Percentiles rank a stretch among this genome's conserved stretches.
These are phyloP conservation scores for Parauchenoglanis ngamensis DNA, from an alignment of 2,797 vertebrate genomes.

Conservation along the genomic window DNA sequence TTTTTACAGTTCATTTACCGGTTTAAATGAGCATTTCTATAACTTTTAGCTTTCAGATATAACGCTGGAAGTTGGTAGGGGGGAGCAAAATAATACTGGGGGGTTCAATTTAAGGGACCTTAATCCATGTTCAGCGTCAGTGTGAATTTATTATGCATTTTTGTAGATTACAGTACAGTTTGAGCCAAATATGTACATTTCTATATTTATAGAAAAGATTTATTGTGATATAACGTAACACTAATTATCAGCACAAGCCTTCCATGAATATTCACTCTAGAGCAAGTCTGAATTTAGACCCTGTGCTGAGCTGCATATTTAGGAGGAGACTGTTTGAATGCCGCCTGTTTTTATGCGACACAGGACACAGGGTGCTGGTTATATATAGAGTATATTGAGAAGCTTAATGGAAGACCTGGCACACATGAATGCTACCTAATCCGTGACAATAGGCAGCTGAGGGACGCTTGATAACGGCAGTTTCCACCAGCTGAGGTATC, in stretches of 20 bases:
- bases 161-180: neutral
- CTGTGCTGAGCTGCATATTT: conserved; percentile 24
- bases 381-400: conserved; percentile 64
- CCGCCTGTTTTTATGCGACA: conserved; percentile 60
- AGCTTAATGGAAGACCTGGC: conserved; percentile 57
- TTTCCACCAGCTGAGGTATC: conserved; percentile 50
- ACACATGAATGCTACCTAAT: conserved; percentile 51
- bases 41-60: neutral
- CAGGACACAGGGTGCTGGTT: conserved; percentile 60
- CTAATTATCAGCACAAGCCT: conserved; percentile 6
- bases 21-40: neutral
- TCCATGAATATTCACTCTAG: neutral
- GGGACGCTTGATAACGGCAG: conserved; percentile 54
- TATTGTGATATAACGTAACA: conserved; percentile 13
- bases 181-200: neutral
- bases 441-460: conserved; percentile 61
- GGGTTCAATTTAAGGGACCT: neutral
- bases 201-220: conserved; percentile 16
- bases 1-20: neutral
- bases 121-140: neutral
- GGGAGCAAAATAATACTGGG: too few relatives aligned
- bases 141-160: conserved; percentile 5
- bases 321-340: conserved; percentile 53
- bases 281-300: conserved; percentile 19
- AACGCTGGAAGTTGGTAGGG: neutral